Base-by-base conservation (phyloP, 2,113 vertebrate genomes). In the Lophotis ruficrista region DNA sequence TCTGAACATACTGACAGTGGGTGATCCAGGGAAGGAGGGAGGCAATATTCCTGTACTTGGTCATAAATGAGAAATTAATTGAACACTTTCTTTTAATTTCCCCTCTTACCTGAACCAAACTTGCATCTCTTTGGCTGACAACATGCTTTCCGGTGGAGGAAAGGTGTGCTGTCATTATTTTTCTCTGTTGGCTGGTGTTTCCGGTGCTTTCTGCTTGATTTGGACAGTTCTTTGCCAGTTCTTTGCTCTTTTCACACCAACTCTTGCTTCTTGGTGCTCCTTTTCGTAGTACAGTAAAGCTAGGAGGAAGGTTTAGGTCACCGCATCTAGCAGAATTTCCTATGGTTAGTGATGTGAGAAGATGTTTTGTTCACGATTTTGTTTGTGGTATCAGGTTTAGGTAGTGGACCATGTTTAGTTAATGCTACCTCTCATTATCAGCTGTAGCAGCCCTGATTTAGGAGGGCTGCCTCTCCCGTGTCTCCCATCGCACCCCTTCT, bases 11-110 rank as follows among this genome's bases (percentile, higher is more conserved):
- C 71, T 91, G 96, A 93, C 97, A 96, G 80, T 50, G 76, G n/a
- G 22, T 2, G 27, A 80, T 48, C 14, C 0, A 1, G 87, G 35
- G 21, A 82, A 12, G 0, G 9, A 60, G 70, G 70, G 80, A 69
- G 87, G 43, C 51, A 60, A 95, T 94, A 77, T 80, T 4, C 35
- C 5, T 56, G 17, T 62, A 58, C 66, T 28, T 3, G 18, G 84
- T 66, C 41, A 50, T 76, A 70, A 83, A 35, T 23, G 70, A 96
- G 78, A 73, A 96, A 96, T 94, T 97, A 96, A 97, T 96, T 87
- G 71, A 72, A 84, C 87, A 58, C 76, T 87, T 95, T 78, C 30
- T 87, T 83, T 90, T 87, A 7, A 89, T 87, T 83, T 48, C 48
- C 28, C 6, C 14, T 20, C 6, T 43, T 31, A 37, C 37, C 48